These are phyloP conservation scores for Hypsibius dujardini DNA, from an alignment of 1,140 invertebrate genomes.

Conservation along the genomic window DNA sequence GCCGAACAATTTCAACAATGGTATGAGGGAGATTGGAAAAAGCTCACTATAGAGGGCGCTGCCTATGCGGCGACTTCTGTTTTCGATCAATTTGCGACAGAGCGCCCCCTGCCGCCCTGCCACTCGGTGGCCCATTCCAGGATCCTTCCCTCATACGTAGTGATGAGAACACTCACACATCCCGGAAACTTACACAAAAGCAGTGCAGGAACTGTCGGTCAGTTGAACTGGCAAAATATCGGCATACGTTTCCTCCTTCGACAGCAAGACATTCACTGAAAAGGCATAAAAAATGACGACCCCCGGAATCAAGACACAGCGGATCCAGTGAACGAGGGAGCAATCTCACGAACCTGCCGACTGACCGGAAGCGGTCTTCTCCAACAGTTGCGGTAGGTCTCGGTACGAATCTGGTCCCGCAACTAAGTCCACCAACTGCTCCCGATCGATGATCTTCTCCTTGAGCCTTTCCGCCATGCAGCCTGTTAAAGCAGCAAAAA, in stretches of 20 bases:
- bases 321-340: constrained; percentile 22
- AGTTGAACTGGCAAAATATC: constrained; percentile 75
- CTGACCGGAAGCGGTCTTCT: constrained; percentile 53
- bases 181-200: constrained; percentile 55
- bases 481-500: constrained; percentile 41
- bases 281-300: constrained; percentile 19
- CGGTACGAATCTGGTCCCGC: constrained; percentile 84
- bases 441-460: constrained; percentile 61
- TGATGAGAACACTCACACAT: too few relatives aligned
- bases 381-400: constrained; percentile 68
- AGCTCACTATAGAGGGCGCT: too few relatives aligned
- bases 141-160: too few relatives aligned
- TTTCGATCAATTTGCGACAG: too few relatives aligned
- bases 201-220: constrained; percentile 53
- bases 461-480: constrained; percentile 94
- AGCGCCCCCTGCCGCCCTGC: too few relatives aligned
- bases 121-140: too few relatives aligned
- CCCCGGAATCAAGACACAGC: neutral
- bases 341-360: constrained; percentile 40
- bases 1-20: too few relatives aligned
- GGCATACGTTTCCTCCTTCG: constrained; percentile 92
- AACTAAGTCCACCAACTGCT: constrained; percentile 67
- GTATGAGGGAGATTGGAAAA: too few relatives aligned
- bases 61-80: too few relatives aligned
- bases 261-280: constrained; percentile 68